Evolutionary conservation across 2,888 invertebrate species (phyloP), one percentile per base, ranked within the genome.

Genomic region (Amblyteles armatorius): DNA sequence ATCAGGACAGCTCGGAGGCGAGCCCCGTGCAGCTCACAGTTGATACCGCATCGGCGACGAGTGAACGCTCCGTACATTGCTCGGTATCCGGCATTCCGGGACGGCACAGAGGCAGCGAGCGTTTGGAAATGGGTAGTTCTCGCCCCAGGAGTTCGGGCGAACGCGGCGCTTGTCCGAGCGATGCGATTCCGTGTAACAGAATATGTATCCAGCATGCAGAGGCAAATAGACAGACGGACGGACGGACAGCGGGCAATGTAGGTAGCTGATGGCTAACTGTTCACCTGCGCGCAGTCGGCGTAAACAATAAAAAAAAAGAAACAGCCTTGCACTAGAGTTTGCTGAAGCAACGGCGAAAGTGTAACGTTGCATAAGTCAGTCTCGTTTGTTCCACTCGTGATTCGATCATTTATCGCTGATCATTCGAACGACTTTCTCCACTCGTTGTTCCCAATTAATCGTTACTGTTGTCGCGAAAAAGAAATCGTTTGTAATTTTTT

Each of bases 101-200:
- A 57, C 29, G 57, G 55, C 19, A 63, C 72, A 57, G 60, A 29
- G 69, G 76, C 74, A 76, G 69, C 60, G 60, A 63, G 29, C 73
- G 73, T 78, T 81, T 78, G 84, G 69, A 81, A 81, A 81, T 69
- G 78, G 44, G 84, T 73, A 73, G 74, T 74, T 82, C 16, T 84
- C 84, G 73, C 74, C 81, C 78, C 68, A 50, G 52, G 84, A 69
- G 36, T 81, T 74, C 44, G 44, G 26, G 73, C 69, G 76, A 74
- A 68, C 65, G 52, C 65, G 52, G 13, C 33, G 19, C 29, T n/a
- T 50, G 19, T 2, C 44, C 33, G 60, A 26, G 63, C 74, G 16
- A 48, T 63, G 79, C 69, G 60, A 77, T 81, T 71, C 72, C 60
- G 78, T 69, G 44, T 78, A 29, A 63, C 72, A 40, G 69, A 74